Evolutionary conservation across 2,797 vertebrate genomes (phyloP).

Genomic region (Pelobates cultripes): DNA sequence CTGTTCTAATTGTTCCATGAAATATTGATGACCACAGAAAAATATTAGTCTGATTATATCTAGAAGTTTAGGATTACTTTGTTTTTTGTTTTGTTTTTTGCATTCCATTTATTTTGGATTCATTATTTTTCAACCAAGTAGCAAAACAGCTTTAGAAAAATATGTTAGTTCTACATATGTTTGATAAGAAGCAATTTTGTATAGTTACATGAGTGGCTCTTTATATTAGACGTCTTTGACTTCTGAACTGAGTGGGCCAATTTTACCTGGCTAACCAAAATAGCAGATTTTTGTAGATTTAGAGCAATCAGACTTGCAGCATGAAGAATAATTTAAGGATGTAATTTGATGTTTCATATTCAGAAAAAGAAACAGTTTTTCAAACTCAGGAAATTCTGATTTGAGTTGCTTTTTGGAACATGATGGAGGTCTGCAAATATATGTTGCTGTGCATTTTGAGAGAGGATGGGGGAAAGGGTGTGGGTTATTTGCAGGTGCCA

Average conservation of each 20-base stretch:
- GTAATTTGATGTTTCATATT: constrained; percentile 3
- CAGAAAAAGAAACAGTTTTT: background rate
- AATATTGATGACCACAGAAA: too few species aligned
- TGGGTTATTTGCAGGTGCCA: too few species aligned
- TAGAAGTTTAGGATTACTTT: too few species aligned
- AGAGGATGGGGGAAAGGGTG: too few species aligned
- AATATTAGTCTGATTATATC: too few species aligned
- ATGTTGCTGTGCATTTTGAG: too few species aligned
- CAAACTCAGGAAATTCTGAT: background rate
- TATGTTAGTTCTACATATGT: constrained; percentile 18
- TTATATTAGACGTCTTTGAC: constrained; percentile 7
- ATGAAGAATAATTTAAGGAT: constrained; percentile 14
- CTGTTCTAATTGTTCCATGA: too few species aligned
- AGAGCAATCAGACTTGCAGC: constrained; percentile 5
- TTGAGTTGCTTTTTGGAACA: background rate
- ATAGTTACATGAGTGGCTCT: constrained; percentile 6
- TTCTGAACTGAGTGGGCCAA: constrained; percentile 22
- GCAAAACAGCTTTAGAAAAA: constrained; percentile 25
- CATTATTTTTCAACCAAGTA: constrained; percentile 8
- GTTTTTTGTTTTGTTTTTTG: background rate
- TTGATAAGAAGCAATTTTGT: constrained; percentile 28
- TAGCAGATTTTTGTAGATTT: constrained; percentile 7
- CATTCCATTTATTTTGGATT: background rate
- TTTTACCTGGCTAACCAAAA: constrained; percentile 28
- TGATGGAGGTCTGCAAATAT: too few species aligned